These are phyloP conservation scores for Chlorospingus flavigularis DNA, from an alignment of 2,797 vertebrate species.

Conservation along the genomic window DNA sequence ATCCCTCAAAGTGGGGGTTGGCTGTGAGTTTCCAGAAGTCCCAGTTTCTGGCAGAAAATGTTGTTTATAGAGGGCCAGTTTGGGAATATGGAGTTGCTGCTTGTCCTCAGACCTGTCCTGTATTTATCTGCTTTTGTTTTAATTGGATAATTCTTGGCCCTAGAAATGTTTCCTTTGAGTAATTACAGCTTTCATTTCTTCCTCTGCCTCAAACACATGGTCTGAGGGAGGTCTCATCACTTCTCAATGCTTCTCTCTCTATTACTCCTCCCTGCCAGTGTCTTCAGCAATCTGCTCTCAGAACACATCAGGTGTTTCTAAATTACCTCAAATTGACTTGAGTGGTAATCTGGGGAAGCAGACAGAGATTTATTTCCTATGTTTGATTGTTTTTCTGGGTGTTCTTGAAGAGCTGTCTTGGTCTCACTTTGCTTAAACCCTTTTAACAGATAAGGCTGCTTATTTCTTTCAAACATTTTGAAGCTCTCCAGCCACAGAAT, in stretches of 20 bases:
- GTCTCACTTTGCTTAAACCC: neutral
- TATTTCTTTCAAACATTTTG: neutral
- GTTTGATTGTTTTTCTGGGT: neutral
- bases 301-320: neutral
- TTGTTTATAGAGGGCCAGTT: neutral
- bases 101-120: neutral
- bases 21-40: neutral
- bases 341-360: neutral
- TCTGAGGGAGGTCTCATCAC: neutral
- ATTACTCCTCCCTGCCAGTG: neutral
- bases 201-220: neutral
- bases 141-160: conserved; percentile 14
- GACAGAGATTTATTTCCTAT: neutral
- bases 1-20: neutral
- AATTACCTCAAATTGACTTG: neutral
- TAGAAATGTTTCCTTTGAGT: conserved; percentile 13
- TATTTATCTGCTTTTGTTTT: conserved; percentile 2
- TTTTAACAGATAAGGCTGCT: neutral
- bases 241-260: neutral
- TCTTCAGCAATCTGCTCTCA: neutral
- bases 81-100: neutral
- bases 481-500: neutral
- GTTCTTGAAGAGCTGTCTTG: neutral
- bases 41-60: neutral
- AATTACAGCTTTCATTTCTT: conserved; percentile 1